Evolutionary conservation across 2,113 vertebrate genomes (phyloP).

Genomic region (Nanorana parkeri): DNA sequence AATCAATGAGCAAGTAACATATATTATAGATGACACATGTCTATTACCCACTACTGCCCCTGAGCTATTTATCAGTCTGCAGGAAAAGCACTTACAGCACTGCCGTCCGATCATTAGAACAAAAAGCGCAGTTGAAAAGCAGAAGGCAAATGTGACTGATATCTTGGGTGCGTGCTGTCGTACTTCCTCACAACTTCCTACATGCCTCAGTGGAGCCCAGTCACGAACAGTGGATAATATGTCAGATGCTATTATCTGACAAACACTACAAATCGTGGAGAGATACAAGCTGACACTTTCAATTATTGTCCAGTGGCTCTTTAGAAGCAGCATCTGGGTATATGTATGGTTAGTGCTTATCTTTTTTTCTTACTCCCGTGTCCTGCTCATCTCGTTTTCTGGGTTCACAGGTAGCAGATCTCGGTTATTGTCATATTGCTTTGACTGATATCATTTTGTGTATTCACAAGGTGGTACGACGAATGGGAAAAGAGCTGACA

Average conservation of each 20-base stretch:
- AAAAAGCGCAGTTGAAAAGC: slow-evolving; percentile 22
- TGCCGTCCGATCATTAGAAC: slow-evolving; percentile 18
- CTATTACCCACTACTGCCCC: slow-evolving; percentile 9
- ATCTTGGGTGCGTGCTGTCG: slow-evolving; percentile 33
- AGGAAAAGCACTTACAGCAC: slow-evolving; percentile 13
- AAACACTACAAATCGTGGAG: slow-evolving; percentile 39
- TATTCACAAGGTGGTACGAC: neutral
- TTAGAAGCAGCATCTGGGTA: slow-evolving; percentile 23
- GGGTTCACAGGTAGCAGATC: neutral
- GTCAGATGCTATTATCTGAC: slow-evolving; percentile 57
- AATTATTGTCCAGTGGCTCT: slow-evolving; percentile 54
- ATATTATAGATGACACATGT: slow-evolving; percentile 27
- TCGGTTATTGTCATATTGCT: slow-evolving; percentile 18
- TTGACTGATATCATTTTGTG: slow-evolving; percentile 27
- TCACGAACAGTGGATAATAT: slow-evolving; percentile 55
- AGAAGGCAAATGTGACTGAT: slow-evolving; percentile 26
- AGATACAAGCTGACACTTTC: slow-evolving; percentile 53
- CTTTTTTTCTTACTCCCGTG: slow-evolving; percentile 19
- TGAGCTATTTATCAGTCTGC: slow-evolving; percentile 29
- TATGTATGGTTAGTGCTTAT: slow-evolving; percentile 28
- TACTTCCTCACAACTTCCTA: slow-evolving; percentile 42
- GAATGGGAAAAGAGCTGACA: neutral
- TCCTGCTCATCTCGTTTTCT: slow-evolving; percentile 13
- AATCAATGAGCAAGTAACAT: slow-evolving; percentile 35
- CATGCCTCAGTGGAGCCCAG: slow-evolving; percentile 49